phyloP scores from a whole-genome alignment of 2,797 vertebrate species.

The Hypotaenidia okinawae region DNA sequence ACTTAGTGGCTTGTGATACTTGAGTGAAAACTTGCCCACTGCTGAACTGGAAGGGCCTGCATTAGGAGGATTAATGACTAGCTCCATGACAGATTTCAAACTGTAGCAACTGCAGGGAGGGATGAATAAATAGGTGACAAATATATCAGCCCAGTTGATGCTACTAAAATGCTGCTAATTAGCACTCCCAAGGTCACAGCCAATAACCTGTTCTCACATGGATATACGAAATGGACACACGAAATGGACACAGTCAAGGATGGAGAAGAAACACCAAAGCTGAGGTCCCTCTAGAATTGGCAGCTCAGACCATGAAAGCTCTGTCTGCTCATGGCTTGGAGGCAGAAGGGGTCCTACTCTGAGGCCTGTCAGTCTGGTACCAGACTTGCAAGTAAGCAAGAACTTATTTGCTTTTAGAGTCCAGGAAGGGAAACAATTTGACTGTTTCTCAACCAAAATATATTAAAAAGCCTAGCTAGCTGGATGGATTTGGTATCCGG shows the following conservation, averaged over 20 bases:
- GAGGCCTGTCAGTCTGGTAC: not conserved
- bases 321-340: not conserved
- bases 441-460: not conserved
- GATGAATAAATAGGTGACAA: not conserved
- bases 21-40: not conserved
- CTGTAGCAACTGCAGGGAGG: not conserved
- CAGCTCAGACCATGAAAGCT: not conserved
- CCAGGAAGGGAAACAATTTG: not conserved
- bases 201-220: not conserved
- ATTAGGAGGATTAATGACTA: not conserved
- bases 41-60: not conserved
- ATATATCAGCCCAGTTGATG: not conserved
- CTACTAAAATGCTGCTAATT: not conserved
- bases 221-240: not conserved
- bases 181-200: not conserved
- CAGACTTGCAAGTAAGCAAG: not conserved
- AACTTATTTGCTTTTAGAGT: not conserved
- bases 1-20: accelerated
- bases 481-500: not conserved
- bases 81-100: not conserved
- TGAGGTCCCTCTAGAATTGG: not conserved
- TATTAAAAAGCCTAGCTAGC: not conserved
- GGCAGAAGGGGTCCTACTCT: not conserved
- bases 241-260: not conserved
- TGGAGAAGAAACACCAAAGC: not conserved